phyloP scores from a whole-genome alignment of 2,113 vertebrate species.

The Maylandia zebra region DNA sequence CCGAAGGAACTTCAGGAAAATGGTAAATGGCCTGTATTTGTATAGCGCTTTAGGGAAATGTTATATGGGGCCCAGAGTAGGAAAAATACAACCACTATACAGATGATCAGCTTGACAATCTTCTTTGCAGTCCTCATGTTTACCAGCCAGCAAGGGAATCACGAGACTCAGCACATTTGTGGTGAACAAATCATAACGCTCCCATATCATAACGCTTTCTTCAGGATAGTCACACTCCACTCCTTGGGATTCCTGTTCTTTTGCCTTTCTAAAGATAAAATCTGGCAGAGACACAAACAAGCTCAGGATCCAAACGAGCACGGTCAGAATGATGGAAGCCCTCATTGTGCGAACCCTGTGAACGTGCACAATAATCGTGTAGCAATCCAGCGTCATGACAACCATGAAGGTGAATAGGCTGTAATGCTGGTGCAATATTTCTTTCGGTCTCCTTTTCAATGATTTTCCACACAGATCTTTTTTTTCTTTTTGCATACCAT shows the following conservation, averaged over 20 bases:
- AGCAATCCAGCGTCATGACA: not conserved
- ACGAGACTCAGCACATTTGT: constrained; percentile 76
- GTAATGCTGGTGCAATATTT: not conserved
- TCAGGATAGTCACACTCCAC: not conserved
- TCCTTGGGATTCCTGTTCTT: not conserved
- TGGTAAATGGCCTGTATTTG: not conserved
- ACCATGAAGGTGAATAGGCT: not conserved
- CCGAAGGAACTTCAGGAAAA: constrained; percentile 32
- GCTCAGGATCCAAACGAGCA: constrained; percentile 58
- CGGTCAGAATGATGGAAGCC: constrained; percentile 39
- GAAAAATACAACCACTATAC: constrained; percentile 74
- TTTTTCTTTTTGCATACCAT: not conserved
- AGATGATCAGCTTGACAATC: constrained; percentile 75
- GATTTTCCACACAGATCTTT: not conserved
- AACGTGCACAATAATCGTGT: accelerated
- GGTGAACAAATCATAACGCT: constrained; percentile 5
- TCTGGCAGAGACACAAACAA: constrained; percentile 58
- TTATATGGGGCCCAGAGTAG: constrained; percentile 84
- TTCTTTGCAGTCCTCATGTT: constrained; percentile 70
- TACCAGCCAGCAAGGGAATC: constrained; percentile 71
- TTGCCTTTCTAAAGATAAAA: not conserved
- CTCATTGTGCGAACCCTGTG: constrained; percentile 46
- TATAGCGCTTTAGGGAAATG: not conserved
- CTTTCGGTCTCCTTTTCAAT: not conserved
- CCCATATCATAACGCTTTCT: constrained; percentile 45